Percentiles rank a stretch among this genome's conserved stretches.
These are phyloP conservation scores for Ameiurus melas DNA, from an alignment of 2,113 vertebrate genomes.

Conservation along the genomic window DNA sequence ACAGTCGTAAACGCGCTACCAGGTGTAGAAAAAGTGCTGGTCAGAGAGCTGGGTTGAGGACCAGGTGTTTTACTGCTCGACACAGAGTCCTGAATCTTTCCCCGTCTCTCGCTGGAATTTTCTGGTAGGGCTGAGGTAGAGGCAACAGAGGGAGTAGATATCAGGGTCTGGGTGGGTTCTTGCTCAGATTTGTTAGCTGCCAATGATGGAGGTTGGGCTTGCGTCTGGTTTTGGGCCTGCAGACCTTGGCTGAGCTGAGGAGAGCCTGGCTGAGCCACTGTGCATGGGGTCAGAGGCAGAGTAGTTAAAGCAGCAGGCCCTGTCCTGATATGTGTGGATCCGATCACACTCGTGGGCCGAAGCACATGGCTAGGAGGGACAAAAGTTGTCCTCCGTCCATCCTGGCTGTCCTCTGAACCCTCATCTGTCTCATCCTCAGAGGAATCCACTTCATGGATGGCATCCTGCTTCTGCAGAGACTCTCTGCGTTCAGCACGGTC, in stretches of 20 bases:
- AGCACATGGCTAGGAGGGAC: constrained; percentile 73
- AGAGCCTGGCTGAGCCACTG: constrained; percentile 56
- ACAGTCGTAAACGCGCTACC: constrained; percentile 75
- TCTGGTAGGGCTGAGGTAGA: constrained; percentile 44
- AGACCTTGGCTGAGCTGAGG: constrained; percentile 38
- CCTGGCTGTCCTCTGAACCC: constrained; percentile 86
- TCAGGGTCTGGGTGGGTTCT: constrained; percentile 12
- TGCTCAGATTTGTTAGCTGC: constrained; percentile 32
- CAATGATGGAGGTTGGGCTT: constrained; percentile 36
- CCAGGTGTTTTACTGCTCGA: constrained; percentile 43
- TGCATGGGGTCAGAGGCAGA: constrained; percentile 60
- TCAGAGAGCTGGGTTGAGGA: constrained; percentile 55
- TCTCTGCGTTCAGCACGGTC: constrained; percentile 91
- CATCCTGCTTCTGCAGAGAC: constrained; percentile 94
- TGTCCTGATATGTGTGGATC: constrained; percentile 44
- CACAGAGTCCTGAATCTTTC: constrained; percentile 42
- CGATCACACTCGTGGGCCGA: constrained; percentile 65
- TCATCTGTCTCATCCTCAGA: constrained; percentile 94
- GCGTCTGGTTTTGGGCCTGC: constrained; percentile 43
- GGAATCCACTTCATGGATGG: constrained; percentile 93
- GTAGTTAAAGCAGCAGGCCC: constrained; percentile 62
- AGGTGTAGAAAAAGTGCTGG: constrained; percentile 67
- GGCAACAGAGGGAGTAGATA: constrained; percentile 34
- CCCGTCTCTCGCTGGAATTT: constrained; percentile 27
- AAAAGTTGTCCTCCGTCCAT: constrained; percentile 70